Evolutionary conservation across 1,140 invertebrate genomes (phyloP), one percentile per base, ranked within the genome.

Genomic region (Sminthurides bifidus): DNA sequence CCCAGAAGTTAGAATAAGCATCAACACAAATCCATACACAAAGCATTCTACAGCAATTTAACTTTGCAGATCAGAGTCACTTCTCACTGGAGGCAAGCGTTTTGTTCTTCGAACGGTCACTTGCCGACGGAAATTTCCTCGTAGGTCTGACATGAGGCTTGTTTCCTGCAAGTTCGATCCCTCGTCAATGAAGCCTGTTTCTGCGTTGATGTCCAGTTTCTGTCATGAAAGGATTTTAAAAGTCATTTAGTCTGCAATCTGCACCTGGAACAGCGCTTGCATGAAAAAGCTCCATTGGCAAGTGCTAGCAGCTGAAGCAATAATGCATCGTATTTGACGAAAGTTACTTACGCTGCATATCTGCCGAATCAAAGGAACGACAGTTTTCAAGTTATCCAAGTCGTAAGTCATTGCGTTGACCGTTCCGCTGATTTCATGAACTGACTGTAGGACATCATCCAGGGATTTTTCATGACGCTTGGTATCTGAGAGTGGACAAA

Each of bases 141-240:
- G 43, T n/a, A 64, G 52, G 31, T 64, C 63, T 14, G 59, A 61
- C 63, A 64, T 64, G 10, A 56, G 50, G 53, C 54, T 64, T 27
- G 48, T 51, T 33, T 61, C 59, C 15, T 64, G 59, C 19, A 64
- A 44, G 48, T 54, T 27, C 17, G 59, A 59, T 24, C 63, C 63
- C 37, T 64, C 63, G 33, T 64, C 63, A 46, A 64, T 54, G 38
- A 52, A 64, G 43, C 61, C 63, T 29, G 56, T 57, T 17, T 64
- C 63, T 2, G 63, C 61, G 30, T 24, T 19, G 31, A 64, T 31
- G 21, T 64, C 63, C 59, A 64, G 54, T 64, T 64, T 64, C 63
- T 64, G 41, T 12, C 12, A 27, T 4, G 5, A 14, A 27, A 52
- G 44, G 17, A 43, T 43, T 43, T 43, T 43, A 6, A 10, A 12